Percentiles rank a stretch among this genome's conserved stretches.
Conservation (phyloP, 2,888 invertebrate genomes). For the Omphaloscelis lunosa region DNA sequence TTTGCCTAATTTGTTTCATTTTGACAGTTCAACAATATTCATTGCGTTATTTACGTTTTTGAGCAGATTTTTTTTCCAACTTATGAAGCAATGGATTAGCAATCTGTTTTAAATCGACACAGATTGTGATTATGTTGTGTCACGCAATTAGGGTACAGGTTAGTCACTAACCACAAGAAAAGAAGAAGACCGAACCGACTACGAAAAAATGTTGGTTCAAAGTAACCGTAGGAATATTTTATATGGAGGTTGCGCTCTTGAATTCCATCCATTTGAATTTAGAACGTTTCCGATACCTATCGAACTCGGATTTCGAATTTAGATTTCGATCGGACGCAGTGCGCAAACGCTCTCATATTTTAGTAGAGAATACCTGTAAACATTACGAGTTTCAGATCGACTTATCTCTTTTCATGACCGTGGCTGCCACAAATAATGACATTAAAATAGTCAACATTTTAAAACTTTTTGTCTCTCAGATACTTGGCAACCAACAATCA, state of each 20-base stretch:
- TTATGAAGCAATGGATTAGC: too few relatives aligned
- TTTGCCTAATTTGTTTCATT: too few relatives aligned
- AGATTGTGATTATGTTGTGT: too few relatives aligned
- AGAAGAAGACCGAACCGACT: not conserved
- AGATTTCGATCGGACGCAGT: not conserved
- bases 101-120: too few relatives aligned
- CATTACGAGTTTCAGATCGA: not conserved
- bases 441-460: not conserved
- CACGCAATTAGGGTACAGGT: too few relatives aligned
- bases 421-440: not conserved
- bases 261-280: not conserved
- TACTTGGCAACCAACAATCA: constrained; percentile 99
- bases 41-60: too few relatives aligned
- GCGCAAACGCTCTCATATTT: not conserved
- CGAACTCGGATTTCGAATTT: not conserved
- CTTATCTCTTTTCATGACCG: not conserved
- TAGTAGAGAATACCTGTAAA: not conserved
- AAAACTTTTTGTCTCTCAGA: constrained; percentile 86
- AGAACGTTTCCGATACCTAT: not conserved
- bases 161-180: too few relatives aligned
- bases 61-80: too few relatives aligned
- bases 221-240: not conserved
- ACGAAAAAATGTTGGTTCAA: too few relatives aligned
- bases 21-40: too few relatives aligned
- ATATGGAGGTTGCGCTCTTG: not conserved